Conservation (phyloP, 2,797 vertebrate species). For the Hipposideros larvatus region DNA sequence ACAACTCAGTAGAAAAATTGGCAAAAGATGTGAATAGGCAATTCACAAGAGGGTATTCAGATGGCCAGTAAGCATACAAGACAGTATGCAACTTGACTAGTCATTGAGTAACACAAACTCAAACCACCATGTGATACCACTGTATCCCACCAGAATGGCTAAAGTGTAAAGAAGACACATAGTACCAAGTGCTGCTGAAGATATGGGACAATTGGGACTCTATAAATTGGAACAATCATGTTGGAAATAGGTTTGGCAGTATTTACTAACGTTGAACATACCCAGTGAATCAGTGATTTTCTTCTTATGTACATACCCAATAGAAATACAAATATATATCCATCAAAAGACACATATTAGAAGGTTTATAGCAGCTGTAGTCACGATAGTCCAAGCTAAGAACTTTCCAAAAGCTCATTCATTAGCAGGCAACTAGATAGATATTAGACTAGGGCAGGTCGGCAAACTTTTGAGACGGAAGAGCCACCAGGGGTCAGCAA, state of each 20-base stretch:
- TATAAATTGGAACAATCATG: not conserved
- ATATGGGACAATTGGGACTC: not conserved
- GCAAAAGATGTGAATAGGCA: not conserved
- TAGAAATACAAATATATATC: not conserved
- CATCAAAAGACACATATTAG: not conserved
- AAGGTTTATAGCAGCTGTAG: not conserved
- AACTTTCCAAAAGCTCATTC: not conserved
- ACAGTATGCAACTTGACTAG: not conserved
- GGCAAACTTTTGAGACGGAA: too few relatives aligned
- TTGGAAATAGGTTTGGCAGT: not conserved
- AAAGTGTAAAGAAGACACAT: not conserved
- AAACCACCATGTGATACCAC: not conserved
- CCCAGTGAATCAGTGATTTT: not conserved
- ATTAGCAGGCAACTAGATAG: not conserved
- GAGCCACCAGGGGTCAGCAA: too few relatives aligned
- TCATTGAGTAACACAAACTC: not conserved
- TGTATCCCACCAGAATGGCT: not conserved
- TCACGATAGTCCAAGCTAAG: not conserved
- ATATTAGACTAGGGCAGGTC: not conserved
- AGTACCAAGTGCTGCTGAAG: not conserved
- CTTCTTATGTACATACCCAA: not conserved
- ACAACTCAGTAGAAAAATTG: not conserved
- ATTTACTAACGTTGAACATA: not conserved
- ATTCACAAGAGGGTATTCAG: not conserved
- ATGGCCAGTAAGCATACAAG: not conserved